phyloP scores from a whole-genome alignment of 2,888 invertebrate species.

The Aphidoletes aphidimyza region DNA sequence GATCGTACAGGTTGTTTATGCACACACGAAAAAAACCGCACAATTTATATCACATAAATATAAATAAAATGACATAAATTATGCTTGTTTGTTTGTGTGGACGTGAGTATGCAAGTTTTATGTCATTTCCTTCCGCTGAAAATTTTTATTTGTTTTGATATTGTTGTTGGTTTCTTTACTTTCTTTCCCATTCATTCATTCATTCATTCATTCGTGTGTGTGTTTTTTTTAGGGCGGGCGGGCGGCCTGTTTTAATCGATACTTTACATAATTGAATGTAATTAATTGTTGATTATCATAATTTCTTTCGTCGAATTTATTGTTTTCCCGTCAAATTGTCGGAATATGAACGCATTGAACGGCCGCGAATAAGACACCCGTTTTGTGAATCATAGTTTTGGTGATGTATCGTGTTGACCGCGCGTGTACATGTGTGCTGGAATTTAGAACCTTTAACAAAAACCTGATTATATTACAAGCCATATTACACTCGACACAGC shows the following conservation, averaged over 20 bases:
- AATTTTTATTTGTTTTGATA: conserved; percentile 19
- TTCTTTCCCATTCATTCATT: too few relatives aligned
- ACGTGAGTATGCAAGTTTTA: conserved; percentile 2
- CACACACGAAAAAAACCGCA: too few relatives aligned
- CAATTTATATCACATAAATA: too few relatives aligned
- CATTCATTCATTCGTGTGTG: too few relatives aligned
- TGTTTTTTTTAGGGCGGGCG: too few relatives aligned
- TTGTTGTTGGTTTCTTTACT: too few relatives aligned
- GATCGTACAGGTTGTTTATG: conserved; percentile 1
- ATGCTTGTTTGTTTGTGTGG: neutral
- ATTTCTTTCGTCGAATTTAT: neutral
- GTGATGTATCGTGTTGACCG: neutral
- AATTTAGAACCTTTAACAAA: too few relatives aligned
- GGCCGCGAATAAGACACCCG: too few relatives aligned
- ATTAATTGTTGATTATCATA: conserved; percentile 39
- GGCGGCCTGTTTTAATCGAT: neutral
- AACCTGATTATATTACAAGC: conserved; percentile 25
- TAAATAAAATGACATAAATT: neutral
- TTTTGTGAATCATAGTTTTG: neutral
- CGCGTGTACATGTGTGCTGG: neutral
- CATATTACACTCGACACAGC: conserved; percentile 4
- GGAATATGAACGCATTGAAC: too few relatives aligned
- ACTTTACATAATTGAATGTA: conserved; percentile 39
- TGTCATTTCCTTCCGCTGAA: conserved; percentile 36
- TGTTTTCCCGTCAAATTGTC: neutral